Base-by-base conservation (phyloP, 2,888 invertebrate species). In the Volucella zonaria region DNA sequence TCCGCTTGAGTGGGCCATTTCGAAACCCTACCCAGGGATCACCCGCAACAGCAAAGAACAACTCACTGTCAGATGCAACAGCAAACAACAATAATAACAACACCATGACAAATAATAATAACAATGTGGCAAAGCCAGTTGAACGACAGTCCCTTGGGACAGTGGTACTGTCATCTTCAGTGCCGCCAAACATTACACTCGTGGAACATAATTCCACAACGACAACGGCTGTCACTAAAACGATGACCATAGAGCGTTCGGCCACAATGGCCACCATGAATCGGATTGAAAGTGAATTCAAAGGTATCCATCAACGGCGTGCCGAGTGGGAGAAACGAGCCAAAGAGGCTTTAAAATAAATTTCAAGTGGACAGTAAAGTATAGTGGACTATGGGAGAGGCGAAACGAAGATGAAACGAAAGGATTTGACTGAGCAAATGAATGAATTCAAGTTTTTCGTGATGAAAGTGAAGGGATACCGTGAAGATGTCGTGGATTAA, bases 321-420 rank as follows among this genome's bases (percentile, higher is more conserved):
- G 95, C 95, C 8, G 95, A 96, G 89, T 96, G 96, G 96, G 96
- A 96, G 90, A 93, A 95, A 88, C 93, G 96, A 87, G 95, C 95
- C 47, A 95, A 95, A 91, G 95, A 95, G 91, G 95, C 92, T 75
- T 89, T 91, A 47, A 91, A 91, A 71, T 91, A 89, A 87, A 82
- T 31, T 31, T 67, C n/a, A 40, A 54, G 43, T 4, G n/a, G 2
- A 31, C 31, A 31, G 31, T 31, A 31, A 31, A 31, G 4, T 2
- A n/a, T 8, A 31, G 15, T 40, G 2, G 0, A 10, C 23, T 12
- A 14, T 15, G 45, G 8, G 31, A 31, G 8, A 15, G n/a, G 54
- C 15, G 40, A 15, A 56, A 74, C 15, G 58, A n/a, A 76, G 47
- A 43, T 40, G 49, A 42, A 62, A 59, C 42, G 3, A 45, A 59